Evolutionary conservation across 2,113 vertebrate species (phyloP).

Genomic region (Psilopsiagon aurifrons): DNA sequence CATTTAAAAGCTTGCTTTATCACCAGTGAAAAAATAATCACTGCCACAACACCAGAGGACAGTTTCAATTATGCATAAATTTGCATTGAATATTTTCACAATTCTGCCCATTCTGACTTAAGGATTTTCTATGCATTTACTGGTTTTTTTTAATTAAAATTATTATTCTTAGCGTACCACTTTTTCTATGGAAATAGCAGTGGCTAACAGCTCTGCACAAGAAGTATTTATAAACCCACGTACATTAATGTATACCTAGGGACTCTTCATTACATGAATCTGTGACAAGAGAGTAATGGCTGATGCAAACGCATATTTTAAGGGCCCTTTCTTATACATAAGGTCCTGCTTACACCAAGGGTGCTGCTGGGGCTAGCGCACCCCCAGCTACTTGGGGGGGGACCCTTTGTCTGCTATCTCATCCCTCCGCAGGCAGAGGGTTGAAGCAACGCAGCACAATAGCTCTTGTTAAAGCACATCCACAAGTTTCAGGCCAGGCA

Average conservation of each 20-base stretch:
- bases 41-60: background rate
- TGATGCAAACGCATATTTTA: background rate
- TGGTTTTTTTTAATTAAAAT: background rate
- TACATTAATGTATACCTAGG: background rate
- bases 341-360: background rate
- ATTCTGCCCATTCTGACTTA: background rate
- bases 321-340: constrained; percentile 37
- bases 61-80: background rate
- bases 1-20: background rate
- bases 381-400: background rate
- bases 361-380: background rate
- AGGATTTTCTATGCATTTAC: background rate
- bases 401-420: background rate
- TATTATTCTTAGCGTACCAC: background rate
- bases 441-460: background rate
- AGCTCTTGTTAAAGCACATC: constrained; percentile 22
- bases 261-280: background rate
- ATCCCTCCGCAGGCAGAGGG: background rate
- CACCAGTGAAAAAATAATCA: background rate
- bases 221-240: background rate
- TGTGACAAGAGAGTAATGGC: background rate
- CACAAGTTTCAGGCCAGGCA: background rate
- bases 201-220: background rate
- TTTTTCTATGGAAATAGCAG: background rate
- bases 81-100: background rate